Conservation (phyloP, 2,888 invertebrate species). For the Lasioglossum oenotherae region DNA sequence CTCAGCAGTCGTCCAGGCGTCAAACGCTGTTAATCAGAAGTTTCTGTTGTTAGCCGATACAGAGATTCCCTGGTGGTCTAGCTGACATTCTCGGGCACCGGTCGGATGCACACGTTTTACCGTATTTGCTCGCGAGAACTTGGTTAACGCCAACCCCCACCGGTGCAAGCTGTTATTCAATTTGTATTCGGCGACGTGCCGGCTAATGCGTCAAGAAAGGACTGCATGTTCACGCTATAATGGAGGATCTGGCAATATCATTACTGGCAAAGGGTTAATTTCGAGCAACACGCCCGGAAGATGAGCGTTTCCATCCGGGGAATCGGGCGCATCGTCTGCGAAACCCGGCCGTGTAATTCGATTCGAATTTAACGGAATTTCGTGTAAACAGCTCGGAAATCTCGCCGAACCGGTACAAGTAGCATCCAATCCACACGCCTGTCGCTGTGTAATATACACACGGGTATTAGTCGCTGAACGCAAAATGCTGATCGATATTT, state of each 20-base stretch:
- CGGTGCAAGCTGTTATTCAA: constrained; percentile 60
- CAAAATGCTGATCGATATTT: not conserved
- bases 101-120: constrained; percentile 55
- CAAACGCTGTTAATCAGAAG: constrained; percentile 35
- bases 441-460: not conserved
- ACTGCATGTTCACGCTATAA: constrained; percentile 47
- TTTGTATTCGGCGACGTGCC: constrained; percentile 63
- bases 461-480: not conserved
- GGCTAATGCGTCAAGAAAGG: constrained; percentile 62
- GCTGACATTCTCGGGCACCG: constrained; percentile 17
- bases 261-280: constrained; percentile 62
- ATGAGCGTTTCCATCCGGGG: constrained; percentile 44
- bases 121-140: constrained; percentile 57
- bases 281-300: constrained; percentile 44
- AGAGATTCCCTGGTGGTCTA: not conserved
- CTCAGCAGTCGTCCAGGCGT: constrained; percentile 1
- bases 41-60: not conserved
- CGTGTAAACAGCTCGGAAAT: constrained; percentile 30
- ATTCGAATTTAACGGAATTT: constrained; percentile 42
- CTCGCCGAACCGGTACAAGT: constrained; percentile 23
- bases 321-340: constrained; percentile 28
- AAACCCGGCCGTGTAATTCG: constrained; percentile 24
- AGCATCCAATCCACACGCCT: not conserved
- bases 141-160: constrained; percentile 40
- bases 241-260: constrained; percentile 55